phyloP scores from a whole-genome alignment of 2,113 vertebrate genomes.

The Chlamydotis undulata region DNA sequence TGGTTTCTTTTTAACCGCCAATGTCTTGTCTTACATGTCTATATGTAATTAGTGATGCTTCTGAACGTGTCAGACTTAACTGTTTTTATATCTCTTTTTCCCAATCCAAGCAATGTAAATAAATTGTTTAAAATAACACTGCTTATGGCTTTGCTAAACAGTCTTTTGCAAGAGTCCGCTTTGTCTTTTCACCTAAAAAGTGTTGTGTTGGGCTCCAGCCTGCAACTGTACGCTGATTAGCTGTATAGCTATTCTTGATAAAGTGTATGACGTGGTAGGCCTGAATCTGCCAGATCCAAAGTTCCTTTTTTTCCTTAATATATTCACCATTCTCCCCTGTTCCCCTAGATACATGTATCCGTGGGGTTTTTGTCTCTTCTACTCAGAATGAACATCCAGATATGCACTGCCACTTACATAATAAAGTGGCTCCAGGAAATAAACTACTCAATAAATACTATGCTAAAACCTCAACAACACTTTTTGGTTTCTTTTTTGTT shows the following conservation, averaged over 20 bases:
- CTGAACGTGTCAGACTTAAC: slow-evolving; percentile 18
- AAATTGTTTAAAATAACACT: slow-evolving; percentile 67
- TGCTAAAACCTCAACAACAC: background rate
- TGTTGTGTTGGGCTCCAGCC: background rate
- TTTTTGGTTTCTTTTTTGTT: background rate
- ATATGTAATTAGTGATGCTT: slow-evolving; percentile 50
- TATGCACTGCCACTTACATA: background rate
- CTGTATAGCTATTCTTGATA: background rate
- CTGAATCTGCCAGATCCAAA: background rate
- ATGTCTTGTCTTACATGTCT: slow-evolving; percentile 12
- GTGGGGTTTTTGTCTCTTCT: background rate
- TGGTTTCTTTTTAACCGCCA: slow-evolving; percentile 12
- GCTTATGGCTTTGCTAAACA: slow-evolving; percentile 37
- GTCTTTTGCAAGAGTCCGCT: background rate
- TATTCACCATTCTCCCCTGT: background rate
- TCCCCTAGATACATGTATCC: background rate
- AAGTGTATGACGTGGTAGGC: background rate
- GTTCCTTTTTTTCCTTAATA: background rate
- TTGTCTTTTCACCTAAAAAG: background rate
- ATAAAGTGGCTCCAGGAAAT: background rate
- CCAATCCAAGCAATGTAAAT: slow-evolving; percentile 74
- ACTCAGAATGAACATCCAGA: background rate
- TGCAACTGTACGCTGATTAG: background rate
- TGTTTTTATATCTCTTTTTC: slow-evolving; percentile 60
- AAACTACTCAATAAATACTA: slow-evolving; percentile 16